Conservation (phyloP, 2,113 vertebrate species). For the Sialia sialis region DNA sequence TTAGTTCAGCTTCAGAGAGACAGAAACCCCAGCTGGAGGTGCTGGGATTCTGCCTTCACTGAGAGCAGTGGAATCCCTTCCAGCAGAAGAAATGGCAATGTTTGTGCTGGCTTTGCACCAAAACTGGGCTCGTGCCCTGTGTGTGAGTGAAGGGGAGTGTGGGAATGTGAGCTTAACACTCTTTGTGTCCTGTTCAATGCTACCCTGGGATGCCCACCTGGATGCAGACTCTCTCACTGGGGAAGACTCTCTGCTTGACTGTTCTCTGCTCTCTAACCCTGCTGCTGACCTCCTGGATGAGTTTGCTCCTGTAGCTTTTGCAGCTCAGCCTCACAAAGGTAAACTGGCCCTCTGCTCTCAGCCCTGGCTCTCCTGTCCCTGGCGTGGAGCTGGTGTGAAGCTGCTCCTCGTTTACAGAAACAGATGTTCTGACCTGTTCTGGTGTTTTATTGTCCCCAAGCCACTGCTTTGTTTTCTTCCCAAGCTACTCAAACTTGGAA, state of each 20-base stretch:
- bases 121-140: background rate
- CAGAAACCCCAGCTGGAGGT: background rate
- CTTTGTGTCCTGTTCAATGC: conserved; percentile 67
- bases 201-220: conserved; percentile 40
- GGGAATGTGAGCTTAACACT: background rate
- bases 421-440: background rate
- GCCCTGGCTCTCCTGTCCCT: background rate
- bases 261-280: conserved; percentile 88
- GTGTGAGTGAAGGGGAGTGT: background rate
- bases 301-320: conserved; percentile 84
- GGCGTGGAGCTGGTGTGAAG: rapidly evolving
- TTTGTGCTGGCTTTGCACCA: background rate
- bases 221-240: conserved; percentile 86
- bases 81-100: too few species aligned
- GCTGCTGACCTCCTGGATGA: conserved; percentile 87
- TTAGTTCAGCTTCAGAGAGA: background rate
- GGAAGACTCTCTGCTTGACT: conserved; percentile 90
- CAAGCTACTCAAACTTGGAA: background rate
- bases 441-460: background rate
- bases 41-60: background rate
- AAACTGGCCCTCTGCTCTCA: conserved; percentile 48
- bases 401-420: background rate
- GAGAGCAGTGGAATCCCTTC: background rate
- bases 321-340: conserved; percentile 86
- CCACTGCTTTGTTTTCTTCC: background rate